Conservation (phyloP, 2,113 vertebrate species). For the Macrotis lagotis region DNA sequence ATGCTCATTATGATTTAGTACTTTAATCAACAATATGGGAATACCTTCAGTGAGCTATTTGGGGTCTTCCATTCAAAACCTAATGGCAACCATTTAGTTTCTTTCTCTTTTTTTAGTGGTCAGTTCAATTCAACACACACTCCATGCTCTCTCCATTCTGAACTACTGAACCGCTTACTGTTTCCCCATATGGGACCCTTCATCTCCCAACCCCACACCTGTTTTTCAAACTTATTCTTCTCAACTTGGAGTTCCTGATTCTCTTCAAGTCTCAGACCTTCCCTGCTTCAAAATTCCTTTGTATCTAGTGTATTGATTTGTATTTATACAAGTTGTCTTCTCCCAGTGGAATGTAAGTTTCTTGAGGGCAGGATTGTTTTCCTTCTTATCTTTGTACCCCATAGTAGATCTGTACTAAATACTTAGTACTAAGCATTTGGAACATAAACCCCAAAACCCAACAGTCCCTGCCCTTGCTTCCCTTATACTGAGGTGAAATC, state of each 20-base stretch:
- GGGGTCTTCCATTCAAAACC: not conserved
- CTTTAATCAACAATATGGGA: conserved; percentile 50
- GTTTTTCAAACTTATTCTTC: not conserved
- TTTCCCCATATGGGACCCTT: not conserved
- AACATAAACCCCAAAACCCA: not conserved
- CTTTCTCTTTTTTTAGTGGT: not conserved
- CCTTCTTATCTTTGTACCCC: not conserved
- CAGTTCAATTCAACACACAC: not conserved
- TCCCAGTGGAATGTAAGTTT: not conserved
- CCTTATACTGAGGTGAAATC: too few species aligned
- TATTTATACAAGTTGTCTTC: not conserved
- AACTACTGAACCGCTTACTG: too few species aligned
- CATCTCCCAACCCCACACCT: not conserved
- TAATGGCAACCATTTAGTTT: not conserved
- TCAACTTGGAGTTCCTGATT: not conserved
- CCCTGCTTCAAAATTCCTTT: not conserved
- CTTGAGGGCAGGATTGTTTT: not conserved
- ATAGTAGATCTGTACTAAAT: not conserved
- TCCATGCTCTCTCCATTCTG: not conserved
- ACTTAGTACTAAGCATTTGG: not conserved
- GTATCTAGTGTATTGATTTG: not conserved
- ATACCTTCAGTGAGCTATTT: conserved; percentile 12
- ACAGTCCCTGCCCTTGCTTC: too few species aligned
- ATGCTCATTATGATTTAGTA: conserved; percentile 33
- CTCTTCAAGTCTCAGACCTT: not conserved